Evolutionary conservation across 1,140 invertebrate genomes (phyloP).

Genomic region (Planococcus citri): DNA sequence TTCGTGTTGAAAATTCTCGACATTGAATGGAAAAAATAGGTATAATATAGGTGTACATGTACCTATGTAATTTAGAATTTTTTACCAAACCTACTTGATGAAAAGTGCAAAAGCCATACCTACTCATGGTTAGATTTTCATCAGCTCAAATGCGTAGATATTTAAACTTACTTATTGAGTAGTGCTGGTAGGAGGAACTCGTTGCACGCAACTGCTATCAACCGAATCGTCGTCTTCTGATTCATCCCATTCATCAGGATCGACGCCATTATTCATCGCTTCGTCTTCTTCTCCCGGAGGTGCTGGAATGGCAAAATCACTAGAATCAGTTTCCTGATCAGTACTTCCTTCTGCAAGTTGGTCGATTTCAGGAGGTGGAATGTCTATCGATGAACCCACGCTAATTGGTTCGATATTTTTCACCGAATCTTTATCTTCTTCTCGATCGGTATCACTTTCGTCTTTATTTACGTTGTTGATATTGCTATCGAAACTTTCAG

Average conservation of each 20-base stretch:
- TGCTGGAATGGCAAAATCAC: not conserved
- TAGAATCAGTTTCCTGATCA: not conserved
- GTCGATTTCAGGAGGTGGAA: not conserved
- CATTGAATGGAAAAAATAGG: too few relatives aligned
- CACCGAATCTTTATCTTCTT: not conserved
- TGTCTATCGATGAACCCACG: not conserved
- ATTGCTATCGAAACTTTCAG: not conserved
- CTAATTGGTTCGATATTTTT: not conserved
- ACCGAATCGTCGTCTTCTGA: not conserved
- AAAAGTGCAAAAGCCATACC: too few relatives aligned
- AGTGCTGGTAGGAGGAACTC: not conserved
- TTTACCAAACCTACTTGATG: too few relatives aligned
- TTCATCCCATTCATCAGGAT: constrained; percentile 13
- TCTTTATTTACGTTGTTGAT: not conserved
- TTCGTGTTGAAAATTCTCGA: too few relatives aligned
- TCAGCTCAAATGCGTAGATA: too few relatives aligned
- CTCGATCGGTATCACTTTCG: not conserved
- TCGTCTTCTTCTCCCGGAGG: not conserved
- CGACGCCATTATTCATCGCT: not conserved
- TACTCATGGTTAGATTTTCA: too few relatives aligned
- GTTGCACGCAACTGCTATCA: constrained; percentile 7
- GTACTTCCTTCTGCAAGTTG: not conserved
- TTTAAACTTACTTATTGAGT: not conserved
- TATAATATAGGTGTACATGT: too few relatives aligned
- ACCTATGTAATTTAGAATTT: too few relatives aligned